These are phyloP conservation scores for Okamejei kenojei DNA, from an alignment of 2,797 vertebrate species.

Conservation along the genomic window DNA sequence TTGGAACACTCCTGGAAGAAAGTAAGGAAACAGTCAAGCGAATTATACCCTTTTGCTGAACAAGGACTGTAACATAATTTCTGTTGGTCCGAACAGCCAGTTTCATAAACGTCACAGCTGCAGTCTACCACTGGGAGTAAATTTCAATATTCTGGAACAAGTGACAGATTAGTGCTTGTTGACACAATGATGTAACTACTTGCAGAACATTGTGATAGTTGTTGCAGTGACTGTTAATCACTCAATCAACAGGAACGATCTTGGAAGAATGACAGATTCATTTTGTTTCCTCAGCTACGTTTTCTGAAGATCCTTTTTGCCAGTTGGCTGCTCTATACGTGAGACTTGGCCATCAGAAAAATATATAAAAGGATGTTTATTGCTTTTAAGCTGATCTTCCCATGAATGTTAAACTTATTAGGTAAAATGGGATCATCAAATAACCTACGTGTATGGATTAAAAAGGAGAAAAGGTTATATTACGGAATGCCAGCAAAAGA, in stretches of 20 bases:
- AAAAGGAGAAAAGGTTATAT: not conserved
- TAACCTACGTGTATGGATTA: not conserved
- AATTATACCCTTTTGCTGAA: not conserved
- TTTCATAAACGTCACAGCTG: not conserved
- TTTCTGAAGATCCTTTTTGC: not conserved
- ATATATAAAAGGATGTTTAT: not conserved
- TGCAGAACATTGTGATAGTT: not conserved
- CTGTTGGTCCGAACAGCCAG: not conserved
- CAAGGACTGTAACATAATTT: not conserved
- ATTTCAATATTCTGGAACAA: constrained; percentile 24
- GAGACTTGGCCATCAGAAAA: not conserved
- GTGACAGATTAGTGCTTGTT: not conserved
- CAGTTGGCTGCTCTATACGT: not conserved
- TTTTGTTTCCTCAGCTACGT: not conserved
- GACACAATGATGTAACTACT: not conserved
- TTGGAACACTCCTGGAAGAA: not conserved
- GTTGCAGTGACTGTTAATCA: not conserved
- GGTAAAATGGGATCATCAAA: not conserved
- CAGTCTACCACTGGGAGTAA: not conserved
- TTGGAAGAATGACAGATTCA: not conserved
- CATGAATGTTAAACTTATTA: not conserved
- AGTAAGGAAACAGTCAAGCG: not conserved
- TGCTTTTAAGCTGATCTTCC: not conserved
- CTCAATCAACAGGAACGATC: not conserved
- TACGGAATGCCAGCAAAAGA: not conserved